Conservation (phyloP, 2,113 vertebrate genomes). For the Aegotheles bennettii region DNA sequence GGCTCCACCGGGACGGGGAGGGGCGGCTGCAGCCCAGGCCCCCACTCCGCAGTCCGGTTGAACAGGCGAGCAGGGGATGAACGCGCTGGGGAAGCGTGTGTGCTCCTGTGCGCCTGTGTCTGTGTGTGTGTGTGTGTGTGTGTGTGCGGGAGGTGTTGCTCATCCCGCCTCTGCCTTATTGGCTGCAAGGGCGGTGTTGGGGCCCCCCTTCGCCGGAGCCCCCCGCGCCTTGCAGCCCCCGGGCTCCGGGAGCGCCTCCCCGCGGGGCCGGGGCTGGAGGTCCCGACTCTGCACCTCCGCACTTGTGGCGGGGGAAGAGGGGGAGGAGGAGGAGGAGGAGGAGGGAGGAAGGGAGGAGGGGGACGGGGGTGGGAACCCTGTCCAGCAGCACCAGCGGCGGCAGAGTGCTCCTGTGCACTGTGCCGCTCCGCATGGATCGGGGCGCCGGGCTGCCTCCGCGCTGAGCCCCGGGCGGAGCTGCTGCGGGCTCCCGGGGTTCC, state of each 20-base stretch:
- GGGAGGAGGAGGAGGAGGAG: neutral
- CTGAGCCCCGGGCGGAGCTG: slow-evolving; percentile 18
- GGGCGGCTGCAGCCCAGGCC: neutral
- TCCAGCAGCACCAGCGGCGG: slow-evolving; percentile 6
- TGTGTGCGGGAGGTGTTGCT: neutral
- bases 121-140: neutral
- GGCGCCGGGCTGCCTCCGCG: neutral
- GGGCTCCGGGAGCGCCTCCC: slow-evolving; percentile 42
- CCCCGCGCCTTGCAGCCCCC: neutral
- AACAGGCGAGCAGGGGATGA: neutral
- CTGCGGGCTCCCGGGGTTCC: slow-evolving; percentile 1
- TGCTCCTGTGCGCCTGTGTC: too few relatives aligned
- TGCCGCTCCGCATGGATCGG: slow-evolving; percentile 38
- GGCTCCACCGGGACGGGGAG: neutral
- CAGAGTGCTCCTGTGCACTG: neutral
- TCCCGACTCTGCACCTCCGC: slow-evolving; percentile 12
- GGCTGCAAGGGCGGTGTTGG: neutral
- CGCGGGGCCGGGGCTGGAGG: slow-evolving; percentile 3
- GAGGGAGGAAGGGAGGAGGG: neutral
- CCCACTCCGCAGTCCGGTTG: neutral
- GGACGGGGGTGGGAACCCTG: slow-evolving; percentile 51
- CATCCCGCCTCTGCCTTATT: slow-evolving; percentile 22
- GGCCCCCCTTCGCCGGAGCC: neutral
- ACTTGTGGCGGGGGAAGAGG: neutral
- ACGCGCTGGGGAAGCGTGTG: neutral